phyloP scores from a whole-genome alignment of 2,797 vertebrate genomes.

The Centropyge bicolor region DNA sequence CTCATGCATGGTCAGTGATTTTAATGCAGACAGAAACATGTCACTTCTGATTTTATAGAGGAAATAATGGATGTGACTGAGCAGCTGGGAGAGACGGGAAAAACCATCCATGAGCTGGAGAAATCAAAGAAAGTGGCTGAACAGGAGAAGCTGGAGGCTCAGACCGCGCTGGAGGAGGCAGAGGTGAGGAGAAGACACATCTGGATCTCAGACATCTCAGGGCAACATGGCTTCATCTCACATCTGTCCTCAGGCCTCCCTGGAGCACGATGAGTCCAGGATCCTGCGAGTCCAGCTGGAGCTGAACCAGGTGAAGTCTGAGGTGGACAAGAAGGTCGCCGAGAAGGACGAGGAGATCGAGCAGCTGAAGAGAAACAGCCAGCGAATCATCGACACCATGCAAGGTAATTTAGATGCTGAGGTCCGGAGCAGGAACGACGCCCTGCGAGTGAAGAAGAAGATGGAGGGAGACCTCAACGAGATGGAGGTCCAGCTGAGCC shows the following conservation, averaged over 20 bases:
- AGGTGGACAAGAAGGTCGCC: conserved; percentile 86
- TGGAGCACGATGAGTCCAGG: conserved; percentile 91
- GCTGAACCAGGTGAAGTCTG: conserved; percentile 89
- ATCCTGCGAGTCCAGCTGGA: conserved; percentile 89
- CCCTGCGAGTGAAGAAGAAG: conserved; percentile 91
- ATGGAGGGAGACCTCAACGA: conserved; percentile 91
- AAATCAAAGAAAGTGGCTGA: conserved; percentile 88
- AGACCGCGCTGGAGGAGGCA: conserved; percentile 87
- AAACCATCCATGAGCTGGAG: conserved; percentile 86
- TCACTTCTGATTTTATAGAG: conserved; percentile 61
- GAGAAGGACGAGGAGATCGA: conserved; percentile 91
- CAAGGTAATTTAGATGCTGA: conserved; percentile 88
- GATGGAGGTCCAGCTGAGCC: conserved; percentile 91
- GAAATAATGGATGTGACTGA: conserved; percentile 89
- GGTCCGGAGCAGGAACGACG: conserved; percentile 89
- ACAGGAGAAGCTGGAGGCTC: conserved; percentile 88
- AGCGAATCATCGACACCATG: conserved; percentile 85
- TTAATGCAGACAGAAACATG: neutral
- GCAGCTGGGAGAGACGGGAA: conserved; percentile 86
- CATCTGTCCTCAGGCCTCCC: conserved; percentile 80
- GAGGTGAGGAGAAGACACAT: conserved; percentile 68
- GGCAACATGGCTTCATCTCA: neutral
- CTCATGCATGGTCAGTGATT: neutral
- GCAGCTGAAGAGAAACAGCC: conserved; percentile 79
- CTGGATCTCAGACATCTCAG: neutral